Conservation (phyloP, 2,113 vertebrate genomes). For the Dascyllus trimaculatus region DNA sequence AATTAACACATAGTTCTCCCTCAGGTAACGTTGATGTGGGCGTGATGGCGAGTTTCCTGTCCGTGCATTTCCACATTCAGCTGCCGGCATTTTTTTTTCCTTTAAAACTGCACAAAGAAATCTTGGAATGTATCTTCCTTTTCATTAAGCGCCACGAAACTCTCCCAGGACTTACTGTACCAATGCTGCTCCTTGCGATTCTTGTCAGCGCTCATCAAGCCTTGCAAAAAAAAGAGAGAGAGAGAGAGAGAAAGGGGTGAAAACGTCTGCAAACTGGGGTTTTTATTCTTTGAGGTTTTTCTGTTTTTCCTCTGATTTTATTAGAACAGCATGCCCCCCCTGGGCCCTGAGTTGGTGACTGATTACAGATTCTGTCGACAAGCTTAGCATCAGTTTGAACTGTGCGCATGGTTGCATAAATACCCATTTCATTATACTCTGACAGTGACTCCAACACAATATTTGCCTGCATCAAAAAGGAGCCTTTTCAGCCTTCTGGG, state of each 20-base stretch:
- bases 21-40: constrained; percentile 48
- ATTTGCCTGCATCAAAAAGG: constrained; percentile 57
- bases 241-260: constrained; percentile 15
- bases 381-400: constrained; percentile 75
- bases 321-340: constrained; percentile 59
- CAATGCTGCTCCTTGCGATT: constrained; percentile 41
- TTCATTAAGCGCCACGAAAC: constrained; percentile 45
- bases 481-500: constrained; percentile 45
- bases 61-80: constrained; percentile 31
- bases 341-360: constrained; percentile 70
- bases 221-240: constrained; percentile 6
- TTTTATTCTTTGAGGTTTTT: constrained; percentile 62
- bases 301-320: constrained; percentile 67
- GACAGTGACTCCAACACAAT: constrained; percentile 60
- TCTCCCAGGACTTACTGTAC: constrained; percentile 58
- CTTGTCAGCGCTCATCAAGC: constrained; percentile 58
- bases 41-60: constrained; percentile 47
- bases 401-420: constrained; percentile 76
- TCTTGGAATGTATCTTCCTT: constrained; percentile 46
- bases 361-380: constrained; percentile 79
- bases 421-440: constrained; percentile 78
- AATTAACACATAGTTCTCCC: constrained; percentile 63
- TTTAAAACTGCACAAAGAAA: constrained; percentile 13
- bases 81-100: constrained; percentile 66
- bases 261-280: constrained; percentile 47